phyloP scores from a whole-genome alignment of 2,113 vertebrate species.

The Pao palembangensis region DNA sequence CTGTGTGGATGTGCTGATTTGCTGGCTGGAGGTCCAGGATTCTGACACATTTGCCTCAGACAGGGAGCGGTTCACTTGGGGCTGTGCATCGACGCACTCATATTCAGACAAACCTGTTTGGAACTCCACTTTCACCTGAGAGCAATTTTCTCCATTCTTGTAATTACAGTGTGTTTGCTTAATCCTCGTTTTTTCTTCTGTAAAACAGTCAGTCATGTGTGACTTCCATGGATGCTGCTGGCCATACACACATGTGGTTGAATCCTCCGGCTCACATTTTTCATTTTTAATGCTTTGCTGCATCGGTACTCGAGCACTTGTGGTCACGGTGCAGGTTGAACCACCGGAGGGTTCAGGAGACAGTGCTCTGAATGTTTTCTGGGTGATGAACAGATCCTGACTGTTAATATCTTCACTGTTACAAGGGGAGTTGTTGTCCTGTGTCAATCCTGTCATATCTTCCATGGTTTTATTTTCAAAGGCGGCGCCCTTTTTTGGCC shows the following conservation, averaged over 20 bases:
- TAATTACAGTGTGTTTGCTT: no score
- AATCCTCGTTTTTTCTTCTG: background rate
- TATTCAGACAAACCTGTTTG: background rate
- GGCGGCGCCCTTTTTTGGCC: background rate
- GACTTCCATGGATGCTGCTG: no score
- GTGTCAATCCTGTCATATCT: background rate
- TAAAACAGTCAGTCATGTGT: background rate
- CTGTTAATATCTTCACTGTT: slow-evolving; percentile 65
- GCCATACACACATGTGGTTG: no score
- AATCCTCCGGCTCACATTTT: no score
- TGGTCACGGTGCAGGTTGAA: background rate
- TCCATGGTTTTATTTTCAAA: background rate
- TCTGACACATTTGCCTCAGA: background rate
- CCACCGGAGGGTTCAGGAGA: slow-evolving; percentile 41
- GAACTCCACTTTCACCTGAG: background rate
- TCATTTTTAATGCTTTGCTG: background rate
- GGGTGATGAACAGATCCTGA: slow-evolving; percentile 79
- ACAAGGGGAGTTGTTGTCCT: slow-evolving; percentile 35
- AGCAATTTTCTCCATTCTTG: background rate
- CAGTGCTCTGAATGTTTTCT: slow-evolving; percentile 66
- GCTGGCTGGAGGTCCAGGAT: no score
- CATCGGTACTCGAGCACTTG: background rate
- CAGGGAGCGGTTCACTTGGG: background rate
- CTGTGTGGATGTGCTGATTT: slow-evolving; percentile 61
- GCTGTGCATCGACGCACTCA: background rate